Percentiles rank a stretch among this genome's conserved stretches.
Conservation (phyloP, 2,888 invertebrate genomes). For the Drosophila putrida region DNA sequence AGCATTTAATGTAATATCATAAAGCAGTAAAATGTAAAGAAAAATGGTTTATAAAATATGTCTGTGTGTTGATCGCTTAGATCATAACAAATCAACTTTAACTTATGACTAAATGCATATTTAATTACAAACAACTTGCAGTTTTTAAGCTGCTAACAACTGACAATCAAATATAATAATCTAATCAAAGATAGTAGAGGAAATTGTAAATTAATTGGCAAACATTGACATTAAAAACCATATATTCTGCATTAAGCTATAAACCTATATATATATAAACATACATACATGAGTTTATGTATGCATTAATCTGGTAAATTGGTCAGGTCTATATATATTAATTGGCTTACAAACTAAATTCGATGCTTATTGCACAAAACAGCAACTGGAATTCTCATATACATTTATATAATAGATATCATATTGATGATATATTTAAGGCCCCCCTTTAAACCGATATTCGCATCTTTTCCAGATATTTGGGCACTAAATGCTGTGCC, state of each 20-base stretch:
- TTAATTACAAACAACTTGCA: slow-evolving; percentile 42
- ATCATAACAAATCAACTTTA: slow-evolving; percentile 30
- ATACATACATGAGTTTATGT: background rate
- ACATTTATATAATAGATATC: background rate
- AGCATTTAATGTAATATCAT: slow-evolving; percentile 23
- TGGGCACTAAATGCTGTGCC: slow-evolving; percentile 84
- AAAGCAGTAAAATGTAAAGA: slow-evolving; percentile 22
- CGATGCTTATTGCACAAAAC: slow-evolving; percentile 60
- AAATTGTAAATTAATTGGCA: slow-evolving; percentile 3
- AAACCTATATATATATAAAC: slow-evolving; percentile 10
- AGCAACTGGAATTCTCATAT: slow-evolving; percentile 41
- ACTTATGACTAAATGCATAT: slow-evolving; percentile 42
- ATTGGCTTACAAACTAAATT: slow-evolving; percentile 65
- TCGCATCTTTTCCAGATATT: slow-evolving; percentile 84
- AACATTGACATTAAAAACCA: slow-evolving; percentile 9
- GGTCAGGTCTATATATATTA: slow-evolving; percentile 40
- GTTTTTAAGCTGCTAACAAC: slow-evolving; percentile 37
- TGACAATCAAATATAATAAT: too few relatives aligned
- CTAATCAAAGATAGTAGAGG: slow-evolving; percentile 21
- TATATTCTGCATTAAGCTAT: slow-evolving; percentile 14
- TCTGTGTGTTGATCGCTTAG: slow-evolving; percentile 13
- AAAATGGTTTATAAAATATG: slow-evolving; percentile 5
- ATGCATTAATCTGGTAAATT: slow-evolving; percentile 46
- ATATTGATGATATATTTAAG: slow-evolving; percentile 6
- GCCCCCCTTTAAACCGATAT: slow-evolving; percentile 56